Evolutionary conservation across 2,113 vertebrate species (phyloP), one percentile per base, ranked within the genome.

Genomic region (Oryzias celebensis): DNA sequence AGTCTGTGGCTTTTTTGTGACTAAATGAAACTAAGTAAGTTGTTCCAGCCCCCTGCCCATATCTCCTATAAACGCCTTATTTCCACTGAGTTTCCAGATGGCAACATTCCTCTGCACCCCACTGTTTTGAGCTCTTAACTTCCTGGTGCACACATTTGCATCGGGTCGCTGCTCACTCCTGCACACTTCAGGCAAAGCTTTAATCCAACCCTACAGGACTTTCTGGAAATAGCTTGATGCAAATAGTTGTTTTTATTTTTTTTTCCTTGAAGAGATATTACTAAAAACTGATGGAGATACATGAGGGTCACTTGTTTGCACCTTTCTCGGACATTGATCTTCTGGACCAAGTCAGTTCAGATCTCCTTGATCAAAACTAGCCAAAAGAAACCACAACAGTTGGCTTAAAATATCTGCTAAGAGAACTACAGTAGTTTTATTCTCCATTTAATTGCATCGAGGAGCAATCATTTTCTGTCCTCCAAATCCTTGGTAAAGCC

Each of bases 401-500:
- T 49, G 86, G 82, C 82, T 88, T 84, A 75, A 73, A 75, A 71
- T 46, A 77, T 83, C 62, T 24, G 53, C 78, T 85, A 71, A 78
- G 71, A 88, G 84, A 83, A 87, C 82, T 65, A 67, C 62, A 75
- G 65, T 77, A 89, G 84, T 88, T 89, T 88, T 87, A 85, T 85
- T 85, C 87, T 80, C 73, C 85, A 84, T 90, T 90, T 91, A 92
- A 91, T 91, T 91, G 88, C 82, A 67, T 76, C 73, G 68, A 77
- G 85, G 86, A 84, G 84, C 85, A 91, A 92, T 92, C 90, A 88
- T 68, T 88, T 81, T 72, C 67, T 81, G 78, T 73, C 88, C 82
- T 76, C 65, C 81, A 90, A 90, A 92, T 91, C 90, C 85, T 82
- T 80, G 68, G 80, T 84, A 90, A 91, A 91, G 86, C 89, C 83